Percentiles rank a stretch among this genome's conserved stretches.
Conservation (phyloP, 2,113 vertebrate genomes). For the Vireo altiloquus region DNA sequence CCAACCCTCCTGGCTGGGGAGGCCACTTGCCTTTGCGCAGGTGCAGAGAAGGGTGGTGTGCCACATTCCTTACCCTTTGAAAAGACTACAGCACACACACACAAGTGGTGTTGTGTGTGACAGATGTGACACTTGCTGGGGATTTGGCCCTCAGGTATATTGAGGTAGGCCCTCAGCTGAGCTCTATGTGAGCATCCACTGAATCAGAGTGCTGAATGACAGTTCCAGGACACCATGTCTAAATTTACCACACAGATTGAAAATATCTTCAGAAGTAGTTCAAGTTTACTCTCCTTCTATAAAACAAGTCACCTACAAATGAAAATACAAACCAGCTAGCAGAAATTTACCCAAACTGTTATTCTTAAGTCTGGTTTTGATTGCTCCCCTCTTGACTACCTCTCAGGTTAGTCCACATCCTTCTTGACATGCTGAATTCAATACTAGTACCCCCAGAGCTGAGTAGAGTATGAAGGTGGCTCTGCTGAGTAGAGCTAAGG, state of each 20-base stretch:
- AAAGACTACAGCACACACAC: neutral
- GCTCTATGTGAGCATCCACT: neutral
- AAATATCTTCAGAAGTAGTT: neutral
- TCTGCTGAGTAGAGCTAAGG: neutral
- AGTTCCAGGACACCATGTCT: neutral
- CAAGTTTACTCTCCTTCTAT: neutral
- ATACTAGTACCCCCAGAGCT: neutral
- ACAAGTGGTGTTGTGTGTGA: too few relatives aligned
- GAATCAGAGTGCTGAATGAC: neutral
- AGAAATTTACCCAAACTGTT: neutral
- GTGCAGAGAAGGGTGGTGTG: neutral
- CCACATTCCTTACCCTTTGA: neutral
- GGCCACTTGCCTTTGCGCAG: neutral
- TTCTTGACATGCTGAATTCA: neutral
- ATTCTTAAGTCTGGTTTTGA: neutral
- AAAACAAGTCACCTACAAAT: neutral
- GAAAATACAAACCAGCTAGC: neutral
- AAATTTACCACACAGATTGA: neutral
- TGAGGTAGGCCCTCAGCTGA: neutral
- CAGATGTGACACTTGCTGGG: neutral
- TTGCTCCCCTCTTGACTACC: neutral
- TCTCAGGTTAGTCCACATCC: neutral
- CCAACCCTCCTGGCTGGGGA: neutral
- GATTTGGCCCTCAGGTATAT: neutral
- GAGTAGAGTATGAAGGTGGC: neutral